Evolutionary conservation across 2,888 invertebrate genomes (phyloP).

Genomic region (Glomeris marginata): DNA sequence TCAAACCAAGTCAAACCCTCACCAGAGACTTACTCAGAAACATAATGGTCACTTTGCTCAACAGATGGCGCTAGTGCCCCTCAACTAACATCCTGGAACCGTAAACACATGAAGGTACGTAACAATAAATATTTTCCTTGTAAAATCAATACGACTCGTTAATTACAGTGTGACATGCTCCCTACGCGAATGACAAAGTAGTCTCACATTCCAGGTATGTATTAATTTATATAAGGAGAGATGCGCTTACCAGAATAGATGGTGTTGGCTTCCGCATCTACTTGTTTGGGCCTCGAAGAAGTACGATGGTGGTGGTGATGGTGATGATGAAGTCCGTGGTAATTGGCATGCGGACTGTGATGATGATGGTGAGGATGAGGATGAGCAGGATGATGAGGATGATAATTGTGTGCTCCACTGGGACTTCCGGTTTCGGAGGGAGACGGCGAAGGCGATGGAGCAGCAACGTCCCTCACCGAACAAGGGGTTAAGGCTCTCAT

Average conservation of each 20-base stretch:
- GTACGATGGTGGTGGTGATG: conserved; percentile 43
- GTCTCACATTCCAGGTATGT: neutral
- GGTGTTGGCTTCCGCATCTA: conserved; percentile 75
- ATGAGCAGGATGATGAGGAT: neutral
- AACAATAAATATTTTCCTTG: too few species aligned
- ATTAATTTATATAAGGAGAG: neutral
- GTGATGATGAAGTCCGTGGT: conserved; percentile 14
- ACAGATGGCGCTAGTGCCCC: too few species aligned
- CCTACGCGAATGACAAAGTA: neutral
- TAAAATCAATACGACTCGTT: too few species aligned
- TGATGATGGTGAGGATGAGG: neutral
- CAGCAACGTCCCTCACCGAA: neutral
- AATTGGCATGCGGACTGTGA: neutral
- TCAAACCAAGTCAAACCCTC: too few species aligned
- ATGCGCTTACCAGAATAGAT: conserved; percentile 68
- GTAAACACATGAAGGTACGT: too few species aligned
- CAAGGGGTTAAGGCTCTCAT: too few species aligned
- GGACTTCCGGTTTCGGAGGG: conserved; percentile 4
- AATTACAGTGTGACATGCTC: too few species aligned
- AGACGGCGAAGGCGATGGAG: conserved; percentile 5
- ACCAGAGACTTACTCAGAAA: too few species aligned
- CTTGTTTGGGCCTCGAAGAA: conserved; percentile 14
- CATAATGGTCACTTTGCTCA: too few species aligned
- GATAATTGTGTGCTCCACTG: conserved; percentile 1
- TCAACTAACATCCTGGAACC: too few species aligned